These are phyloP conservation scores for Drosophila nigricruria DNA, from an alignment of 2,888 invertebrate species.

Conservation along the genomic window DNA sequence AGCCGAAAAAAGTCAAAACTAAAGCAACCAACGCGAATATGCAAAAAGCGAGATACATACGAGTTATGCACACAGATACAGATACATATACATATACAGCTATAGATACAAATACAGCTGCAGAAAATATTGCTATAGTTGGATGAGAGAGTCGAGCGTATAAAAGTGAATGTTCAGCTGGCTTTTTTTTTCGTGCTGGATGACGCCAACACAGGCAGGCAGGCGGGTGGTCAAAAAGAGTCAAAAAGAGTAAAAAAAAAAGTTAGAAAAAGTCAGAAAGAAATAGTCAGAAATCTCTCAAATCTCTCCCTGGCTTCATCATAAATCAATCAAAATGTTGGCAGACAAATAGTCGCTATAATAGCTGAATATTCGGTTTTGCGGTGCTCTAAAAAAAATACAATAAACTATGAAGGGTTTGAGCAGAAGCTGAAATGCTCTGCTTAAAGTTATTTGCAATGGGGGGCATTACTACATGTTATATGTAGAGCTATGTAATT, in stretches of 20 bases:
- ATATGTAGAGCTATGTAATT: background rate
- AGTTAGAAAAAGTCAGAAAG: slow-evolving; percentile 29
- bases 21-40: slow-evolving; percentile 49
- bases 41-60: slow-evolving; percentile 48
- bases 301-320: slow-evolving; percentile 10
- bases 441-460: background rate
- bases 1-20: slow-evolving; percentile 26
- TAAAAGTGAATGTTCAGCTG: slow-evolving; percentile 41
- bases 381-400: background rate
- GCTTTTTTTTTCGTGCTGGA: background rate
- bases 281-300: slow-evolving; percentile 21
- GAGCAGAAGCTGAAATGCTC: background rate
- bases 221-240: slow-evolving; percentile 48
- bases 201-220: slow-evolving; percentile 31
- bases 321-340: slow-evolving; percentile 52
- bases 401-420: background rate
- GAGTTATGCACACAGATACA: slow-evolving; percentile 41
- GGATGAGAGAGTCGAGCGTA: slow-evolving; percentile 1
- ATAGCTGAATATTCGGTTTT: slow-evolving; percentile 1
- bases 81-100: background rate
- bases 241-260: slow-evolving; percentile 11
- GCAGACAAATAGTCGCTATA: slow-evolving; percentile 19
- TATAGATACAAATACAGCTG: background rate
- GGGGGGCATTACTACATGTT: background rate
- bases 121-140: too few species aligned